These are phyloP conservation scores for Papilio elwesi DNA, from an alignment of 2,888 invertebrate genomes.

Conservation along the genomic window DNA sequence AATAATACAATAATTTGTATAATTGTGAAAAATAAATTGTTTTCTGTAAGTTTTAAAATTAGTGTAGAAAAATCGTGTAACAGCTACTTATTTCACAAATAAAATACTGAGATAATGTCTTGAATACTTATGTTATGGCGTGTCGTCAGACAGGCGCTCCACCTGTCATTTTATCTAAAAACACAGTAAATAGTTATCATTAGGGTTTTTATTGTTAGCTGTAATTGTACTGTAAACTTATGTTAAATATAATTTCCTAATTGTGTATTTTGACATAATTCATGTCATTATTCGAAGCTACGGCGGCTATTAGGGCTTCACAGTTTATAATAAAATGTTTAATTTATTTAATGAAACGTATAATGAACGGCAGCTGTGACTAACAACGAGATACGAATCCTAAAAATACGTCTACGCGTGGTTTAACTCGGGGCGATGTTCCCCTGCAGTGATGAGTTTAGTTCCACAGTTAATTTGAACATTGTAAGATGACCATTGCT, in stretches of 20 bases:
- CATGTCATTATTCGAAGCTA: slow-evolving; percentile 10
- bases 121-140: no score
- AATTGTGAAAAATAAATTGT: no score
- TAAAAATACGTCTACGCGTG: slow-evolving; percentile 73
- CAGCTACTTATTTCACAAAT: no score
- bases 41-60: no score
- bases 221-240: background rate
- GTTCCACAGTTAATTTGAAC: slow-evolving; percentile 20
- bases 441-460: slow-evolving; percentile 55
- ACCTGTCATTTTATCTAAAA: background rate
- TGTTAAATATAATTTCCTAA: slow-evolving; percentile 9
- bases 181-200: background rate
- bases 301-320: background rate
- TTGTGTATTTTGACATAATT: slow-evolving; percentile 17
- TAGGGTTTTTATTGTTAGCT: background rate
- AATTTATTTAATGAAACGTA: slow-evolving; percentile 36
- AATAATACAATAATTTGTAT: no score
- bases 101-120: no score
- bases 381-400: slow-evolving; percentile 65
- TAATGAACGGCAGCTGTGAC: slow-evolving; percentile 57
- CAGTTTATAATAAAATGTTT: slow-evolving; percentile 36
- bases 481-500: slow-evolving; percentile 30
- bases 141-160: no score
- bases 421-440: slow-evolving; percentile 56
- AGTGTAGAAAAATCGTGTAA: no score